Percentiles rank a stretch among this genome's conserved stretches.
Evolutionary conservation across 2,797 vertebrate species (phyloP).

Genomic region (Aphelocoma californica): DNA sequence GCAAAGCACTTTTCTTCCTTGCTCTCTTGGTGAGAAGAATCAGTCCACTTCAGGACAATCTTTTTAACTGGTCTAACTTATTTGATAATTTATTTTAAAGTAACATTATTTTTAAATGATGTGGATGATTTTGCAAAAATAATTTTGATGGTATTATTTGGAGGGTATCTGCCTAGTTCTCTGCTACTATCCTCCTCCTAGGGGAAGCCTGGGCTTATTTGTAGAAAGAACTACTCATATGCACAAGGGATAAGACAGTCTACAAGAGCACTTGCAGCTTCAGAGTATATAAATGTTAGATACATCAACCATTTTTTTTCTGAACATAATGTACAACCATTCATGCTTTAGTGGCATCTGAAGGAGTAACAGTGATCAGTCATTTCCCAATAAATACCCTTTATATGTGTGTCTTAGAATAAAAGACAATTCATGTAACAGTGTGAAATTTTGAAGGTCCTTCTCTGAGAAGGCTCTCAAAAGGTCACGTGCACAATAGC

Average conservation of each 20-base stretch:
- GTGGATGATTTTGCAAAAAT: not conserved
- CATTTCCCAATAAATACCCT: not conserved
- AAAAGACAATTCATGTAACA: not conserved
- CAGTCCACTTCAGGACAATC: not conserved
- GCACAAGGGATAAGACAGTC: not conserved
- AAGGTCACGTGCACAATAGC: not conserved
- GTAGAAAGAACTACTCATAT: not conserved
- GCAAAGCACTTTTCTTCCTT: not conserved
- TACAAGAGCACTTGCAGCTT: not conserved
- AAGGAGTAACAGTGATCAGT: not conserved
- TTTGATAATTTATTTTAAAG: not conserved
- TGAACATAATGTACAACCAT: not conserved
- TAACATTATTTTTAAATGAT: not conserved
- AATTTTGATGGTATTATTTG: not conserved
- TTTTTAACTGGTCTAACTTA: not conserved
- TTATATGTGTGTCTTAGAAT: not conserved
- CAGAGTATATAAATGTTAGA: not conserved
- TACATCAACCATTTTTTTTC: not conserved
- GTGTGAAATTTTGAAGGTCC: not conserved
- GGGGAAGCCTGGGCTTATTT: not conserved
- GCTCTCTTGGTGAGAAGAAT: not conserved
- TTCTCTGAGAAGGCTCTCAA: not conserved
- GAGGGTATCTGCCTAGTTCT: not conserved
- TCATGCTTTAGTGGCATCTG: not conserved
- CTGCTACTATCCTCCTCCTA: not conserved